Evolutionary conservation across 1,140 invertebrate genomes (phyloP), one percentile per base, ranked within the genome.

Genomic region (Papilio polyxenes): DNA sequence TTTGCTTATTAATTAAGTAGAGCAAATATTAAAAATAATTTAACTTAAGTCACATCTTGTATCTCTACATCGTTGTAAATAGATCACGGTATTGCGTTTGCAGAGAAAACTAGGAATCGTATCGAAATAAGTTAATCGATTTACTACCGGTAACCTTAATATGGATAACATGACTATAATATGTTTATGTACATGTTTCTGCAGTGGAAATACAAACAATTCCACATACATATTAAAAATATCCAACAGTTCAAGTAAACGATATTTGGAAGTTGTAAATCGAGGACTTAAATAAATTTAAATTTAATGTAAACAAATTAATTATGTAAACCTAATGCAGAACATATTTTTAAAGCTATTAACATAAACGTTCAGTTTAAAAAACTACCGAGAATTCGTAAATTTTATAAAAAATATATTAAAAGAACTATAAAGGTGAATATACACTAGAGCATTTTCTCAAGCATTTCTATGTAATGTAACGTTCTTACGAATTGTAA

Each of bases 71-170:
- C 84, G n/a, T 31, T 76, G 80, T 75, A 83, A 62, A 82, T 86
- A 86, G 80, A 86, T 85, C 83, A 85, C 82, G 84, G 82, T 83
- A 81, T 51, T 85, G 56, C 81, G 80, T 81, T 84, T 85, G 82
- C 78, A 81, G 84, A 83, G 85, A 85, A 86, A 85, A 85, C 72
- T 82, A 49, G 62, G 75, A 49, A 78, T 86, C 82, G 31, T 72
- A 69, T 51, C 62, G 69, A 81, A 80, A 84, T 80, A 77, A 56
- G 51, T 51, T 82, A 81, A 85, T 75, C 75, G 79, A 49, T 77
- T 72, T 82, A 65, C 83, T 82, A 77, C 82, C 65, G 65, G 81
- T 83, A 77, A 49, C 72, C 72, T 37, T 20, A 74, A 20, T 69
- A 40, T 62, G 69, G 80, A 75, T 82, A 78, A 82, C 75, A 80